A percentile compares a stretch with the other conserved stretches of the same genome.
phyloP scores from a whole-genome alignment of 2,797 vertebrate species.

The Tokudaia tokunoshimensis region DNA sequence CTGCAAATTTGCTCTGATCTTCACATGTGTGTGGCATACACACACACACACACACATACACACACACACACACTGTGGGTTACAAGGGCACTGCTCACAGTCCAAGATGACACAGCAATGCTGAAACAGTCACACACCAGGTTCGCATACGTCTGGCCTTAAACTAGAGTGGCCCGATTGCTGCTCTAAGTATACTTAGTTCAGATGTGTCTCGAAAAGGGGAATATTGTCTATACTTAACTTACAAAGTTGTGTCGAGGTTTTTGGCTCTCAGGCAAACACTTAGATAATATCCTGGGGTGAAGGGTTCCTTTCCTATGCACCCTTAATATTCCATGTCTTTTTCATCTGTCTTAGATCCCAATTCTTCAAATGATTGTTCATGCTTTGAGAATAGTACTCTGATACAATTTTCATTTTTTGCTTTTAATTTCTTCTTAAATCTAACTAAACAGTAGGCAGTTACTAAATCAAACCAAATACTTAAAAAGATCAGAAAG shows the following conservation, averaged over 20 bases:
- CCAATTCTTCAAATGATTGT: constrained; percentile 17
- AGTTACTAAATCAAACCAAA: constrained; percentile 12
- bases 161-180: not conserved
- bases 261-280: not conserved
- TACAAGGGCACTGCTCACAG: no score
- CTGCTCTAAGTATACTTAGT: not conserved
- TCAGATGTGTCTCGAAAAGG: not conserved
- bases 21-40: not conserved
- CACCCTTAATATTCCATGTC: not conserved
- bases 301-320: not conserved
- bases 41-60: not conserved
- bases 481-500: not conserved
- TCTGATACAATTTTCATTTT: not conserved
- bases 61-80: not conserved
- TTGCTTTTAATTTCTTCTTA: not conserved
- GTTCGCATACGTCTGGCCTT: no score
- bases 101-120: not conserved
- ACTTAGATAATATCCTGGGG: not conserved
- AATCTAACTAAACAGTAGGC: not conserved
- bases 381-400: constrained; percentile 1
- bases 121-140: not conserved
- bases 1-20: not conserved
- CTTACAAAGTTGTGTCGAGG: not conserved
- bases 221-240: not conserved
- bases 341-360: not conserved